These are phyloP conservation scores for Aphyosemion australe DNA, from an alignment of 2,113 vertebrate species.

Conservation along the genomic window DNA sequence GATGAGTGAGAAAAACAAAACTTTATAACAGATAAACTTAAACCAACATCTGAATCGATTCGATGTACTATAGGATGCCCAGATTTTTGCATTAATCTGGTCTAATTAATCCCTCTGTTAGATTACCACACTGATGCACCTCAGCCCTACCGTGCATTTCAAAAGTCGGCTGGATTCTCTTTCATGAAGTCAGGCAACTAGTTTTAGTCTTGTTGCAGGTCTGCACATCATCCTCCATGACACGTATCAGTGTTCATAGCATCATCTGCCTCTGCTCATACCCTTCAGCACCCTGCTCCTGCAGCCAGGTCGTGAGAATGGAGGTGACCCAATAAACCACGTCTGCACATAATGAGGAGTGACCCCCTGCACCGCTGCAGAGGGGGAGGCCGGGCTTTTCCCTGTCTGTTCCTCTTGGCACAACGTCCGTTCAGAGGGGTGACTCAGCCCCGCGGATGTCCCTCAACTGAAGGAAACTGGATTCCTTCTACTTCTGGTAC, in stretches of 20 bases:
- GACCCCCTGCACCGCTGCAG: constrained; percentile 27
- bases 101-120: not conserved
- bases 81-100: too few species aligned
- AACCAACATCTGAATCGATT: too few species aligned
- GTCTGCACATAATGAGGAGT: constrained; percentile 45
- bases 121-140: constrained; percentile 13
- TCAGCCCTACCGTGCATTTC: constrained; percentile 17
- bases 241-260: constrained; percentile 43
- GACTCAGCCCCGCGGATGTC: constrained; percentile 50
- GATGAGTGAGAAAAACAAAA: too few species aligned
- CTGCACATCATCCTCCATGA: constrained; percentile 20
- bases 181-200: constrained; percentile 49
- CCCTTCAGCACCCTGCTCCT: constrained; percentile 24
- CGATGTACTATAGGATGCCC: too few species aligned
- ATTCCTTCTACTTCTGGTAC: not conserved
- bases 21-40: too few species aligned
- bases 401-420: constrained; percentile 42
- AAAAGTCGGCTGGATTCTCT: constrained; percentile 33
- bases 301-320: constrained; percentile 33
- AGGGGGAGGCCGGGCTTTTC: constrained; percentile 47
- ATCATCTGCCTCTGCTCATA: constrained; percentile 25
- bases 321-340: constrained; percentile 51
- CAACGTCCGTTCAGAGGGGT: constrained; percentile 32
- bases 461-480: constrained; percentile 15
- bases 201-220: constrained; percentile 30